Evolutionary conservation across 2,113 vertebrate genomes (phyloP), one percentile per base, ranked within the genome.

Genomic region (Oryzias melastigma): DNA sequence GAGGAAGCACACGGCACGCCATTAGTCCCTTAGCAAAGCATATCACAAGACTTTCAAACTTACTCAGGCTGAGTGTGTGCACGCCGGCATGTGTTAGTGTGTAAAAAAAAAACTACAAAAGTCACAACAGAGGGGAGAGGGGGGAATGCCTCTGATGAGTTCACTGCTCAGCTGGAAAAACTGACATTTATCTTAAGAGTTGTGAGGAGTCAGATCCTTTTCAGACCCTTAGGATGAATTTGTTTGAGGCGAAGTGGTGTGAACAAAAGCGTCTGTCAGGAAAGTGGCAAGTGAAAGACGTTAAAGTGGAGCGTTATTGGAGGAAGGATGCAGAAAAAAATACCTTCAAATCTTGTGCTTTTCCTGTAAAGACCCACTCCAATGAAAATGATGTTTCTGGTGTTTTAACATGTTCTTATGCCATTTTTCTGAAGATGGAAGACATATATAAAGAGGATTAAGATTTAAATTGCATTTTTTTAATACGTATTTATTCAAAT

Each of bases 1-100:
- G 82, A 88, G 84, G 75, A 85, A 88, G 87, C 77, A 72, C 79
- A 18, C 62, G 56, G 66, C 71, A 77, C 55, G 45, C 85, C 86
- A 90, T 90, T 90, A 90, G 86, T 76, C 72, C 78, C 85, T 77
- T 77, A 62, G 73, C 85, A 74, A 77, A 77, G 76, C 87, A 35
- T 78, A 87, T 78, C 83, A 84, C 78, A 80, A 78, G 78, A 70
- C 84, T 78, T 82, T 76, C 55, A 71, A 75, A 90, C 85, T 83
- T 62, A 85, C 71, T 76, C 68, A 7, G n/a, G 44, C 20, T 49
- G 48, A 29, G 47, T 51, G 20, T 25, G 14, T 60, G 27, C 43
- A 18, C 25, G 17, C 45, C 52, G 55, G 42, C 54, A 49, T 49
- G 17, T 62, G 41, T 46, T 42, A 48, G 52, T 61, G 55, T 48